Evolutionary conservation across 53 echinoderm and acorn worm species (phyloP).

Genomic region (Hippasteria phrygiana): DNA sequence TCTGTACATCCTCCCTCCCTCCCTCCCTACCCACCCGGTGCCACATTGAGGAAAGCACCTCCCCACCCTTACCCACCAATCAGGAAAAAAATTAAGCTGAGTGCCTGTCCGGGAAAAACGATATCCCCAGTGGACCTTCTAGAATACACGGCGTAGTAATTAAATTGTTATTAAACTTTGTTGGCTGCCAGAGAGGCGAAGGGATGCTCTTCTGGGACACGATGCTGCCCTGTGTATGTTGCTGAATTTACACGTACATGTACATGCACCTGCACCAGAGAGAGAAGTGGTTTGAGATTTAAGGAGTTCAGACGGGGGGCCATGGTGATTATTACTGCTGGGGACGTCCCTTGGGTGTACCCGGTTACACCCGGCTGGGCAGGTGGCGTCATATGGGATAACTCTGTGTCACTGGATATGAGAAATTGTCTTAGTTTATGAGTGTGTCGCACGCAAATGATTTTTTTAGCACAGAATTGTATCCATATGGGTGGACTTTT

Average conservation of each 20-base stretch:
- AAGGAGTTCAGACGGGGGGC: too few species aligned
- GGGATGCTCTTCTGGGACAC: not conserved
- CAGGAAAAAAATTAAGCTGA: not conserved
- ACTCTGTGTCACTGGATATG: not conserved
- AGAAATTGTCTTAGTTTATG: too few species aligned
- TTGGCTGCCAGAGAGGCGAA: not conserved
- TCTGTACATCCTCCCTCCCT: not conserved
- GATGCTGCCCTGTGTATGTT: not conserved
- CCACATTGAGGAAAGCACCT: not conserved
- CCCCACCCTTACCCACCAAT: not conserved
- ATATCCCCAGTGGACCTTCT: not conserved
- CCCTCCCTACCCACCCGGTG: not conserved
- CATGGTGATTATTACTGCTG: too few species aligned
- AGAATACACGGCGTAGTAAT: not conserved
- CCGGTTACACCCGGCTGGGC: not conserved
- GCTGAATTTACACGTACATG: not conserved
- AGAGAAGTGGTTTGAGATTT: too few species aligned
- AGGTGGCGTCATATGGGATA: not conserved
- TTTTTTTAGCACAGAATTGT: too few species aligned
- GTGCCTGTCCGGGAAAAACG: not conserved
- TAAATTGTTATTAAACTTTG: slow-evolving; percentile 18
- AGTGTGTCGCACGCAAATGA: too few species aligned
- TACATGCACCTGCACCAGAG: too few species aligned
- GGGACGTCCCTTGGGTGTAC: too few species aligned
- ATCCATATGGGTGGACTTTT: too few species aligned